Evolutionary conservation across 2,888 invertebrate genomes (phyloP).

Genomic region (Antheraea yamamai): DNA sequence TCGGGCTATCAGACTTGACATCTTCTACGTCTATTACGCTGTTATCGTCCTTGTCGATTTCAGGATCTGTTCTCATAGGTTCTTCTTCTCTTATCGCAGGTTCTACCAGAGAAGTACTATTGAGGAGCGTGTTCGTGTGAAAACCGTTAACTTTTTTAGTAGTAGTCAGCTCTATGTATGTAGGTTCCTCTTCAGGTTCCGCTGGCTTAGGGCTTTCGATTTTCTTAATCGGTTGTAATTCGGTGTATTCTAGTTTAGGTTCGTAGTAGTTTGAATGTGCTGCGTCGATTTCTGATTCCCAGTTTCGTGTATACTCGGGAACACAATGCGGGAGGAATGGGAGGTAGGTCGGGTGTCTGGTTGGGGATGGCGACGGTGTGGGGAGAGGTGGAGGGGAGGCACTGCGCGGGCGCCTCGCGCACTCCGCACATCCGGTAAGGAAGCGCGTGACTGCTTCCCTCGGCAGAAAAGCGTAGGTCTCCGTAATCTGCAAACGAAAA

Average conservation of each 20-base stretch:
- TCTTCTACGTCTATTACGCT: conserved; percentile 79
- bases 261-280: conserved; percentile 72
- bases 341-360: conserved; percentile 69
- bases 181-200: conserved; percentile 69
- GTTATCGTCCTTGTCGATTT: conserved; percentile 75
- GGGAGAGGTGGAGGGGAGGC: conserved; percentile 82
- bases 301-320: conserved; percentile 75
- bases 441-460: conserved; percentile 98
- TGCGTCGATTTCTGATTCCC: conserved; percentile 80
- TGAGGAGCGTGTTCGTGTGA: conserved; percentile 50
- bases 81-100: conserved; percentile 70
- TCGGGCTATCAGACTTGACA: conserved; percentile 63
- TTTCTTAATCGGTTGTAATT: conserved; percentile 71
- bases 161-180: conserved; percentile 73
- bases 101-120: conserved; percentile 63
- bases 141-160: conserved; percentile 68
- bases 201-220: conserved; percentile 67
- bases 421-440: conserved; percentile 96
- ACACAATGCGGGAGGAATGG: conserved; percentile 72
- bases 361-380: conserved; percentile 75
- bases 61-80: conserved; percentile 71
- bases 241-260: conserved; percentile 71
- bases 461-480: conserved; percentile 97
- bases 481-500: conserved; percentile 91
- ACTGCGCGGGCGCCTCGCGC: conserved; percentile 90